These are phyloP conservation scores for Dryobotodes eremita DNA, from an alignment of 2,888 invertebrate species.

Conservation along the genomic window DNA sequence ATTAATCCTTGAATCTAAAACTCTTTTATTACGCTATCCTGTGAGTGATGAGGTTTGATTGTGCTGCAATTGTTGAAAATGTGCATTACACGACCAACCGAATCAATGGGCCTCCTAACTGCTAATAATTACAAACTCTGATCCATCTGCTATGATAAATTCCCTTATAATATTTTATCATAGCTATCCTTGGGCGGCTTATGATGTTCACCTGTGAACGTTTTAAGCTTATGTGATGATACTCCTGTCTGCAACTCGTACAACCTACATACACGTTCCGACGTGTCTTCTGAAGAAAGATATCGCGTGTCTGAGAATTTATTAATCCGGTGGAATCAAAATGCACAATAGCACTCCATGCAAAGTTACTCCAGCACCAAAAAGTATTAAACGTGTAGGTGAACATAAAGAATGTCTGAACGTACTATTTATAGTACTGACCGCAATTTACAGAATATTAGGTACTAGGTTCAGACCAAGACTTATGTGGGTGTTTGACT, in stretches of 20 bases:
- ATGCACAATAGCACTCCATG: constrained; percentile 14
- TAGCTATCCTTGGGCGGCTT: neutral
- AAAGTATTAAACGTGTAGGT: constrained; percentile 55
- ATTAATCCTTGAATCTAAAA: neutral
- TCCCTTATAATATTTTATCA: neutral
- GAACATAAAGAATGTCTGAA: constrained; percentile 57
- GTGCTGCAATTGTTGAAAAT: neutral
- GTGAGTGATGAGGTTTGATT: neutral
- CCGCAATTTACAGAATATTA: constrained; percentile 59
- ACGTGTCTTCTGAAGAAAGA: neutral
- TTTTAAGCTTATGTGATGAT: neutral
- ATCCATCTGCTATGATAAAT: too few species aligned
- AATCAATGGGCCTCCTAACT: neutral
- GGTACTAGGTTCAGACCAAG: constrained; percentile 33
- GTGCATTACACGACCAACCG: neutral
- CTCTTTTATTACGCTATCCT: neutral
- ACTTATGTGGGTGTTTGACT: constrained; percentile 46
- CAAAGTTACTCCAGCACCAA: constrained; percentile 2
- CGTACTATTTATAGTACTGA: constrained; percentile 52
- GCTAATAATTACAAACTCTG: too few species aligned
- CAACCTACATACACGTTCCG: neutral
- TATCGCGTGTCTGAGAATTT: neutral
- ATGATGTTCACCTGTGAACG: neutral
- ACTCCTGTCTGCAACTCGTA: neutral
- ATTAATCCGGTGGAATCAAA: neutral